phyloP scores from a whole-genome alignment of 2,797 vertebrate genomes.

The Gorsachius magnificus region DNA sequence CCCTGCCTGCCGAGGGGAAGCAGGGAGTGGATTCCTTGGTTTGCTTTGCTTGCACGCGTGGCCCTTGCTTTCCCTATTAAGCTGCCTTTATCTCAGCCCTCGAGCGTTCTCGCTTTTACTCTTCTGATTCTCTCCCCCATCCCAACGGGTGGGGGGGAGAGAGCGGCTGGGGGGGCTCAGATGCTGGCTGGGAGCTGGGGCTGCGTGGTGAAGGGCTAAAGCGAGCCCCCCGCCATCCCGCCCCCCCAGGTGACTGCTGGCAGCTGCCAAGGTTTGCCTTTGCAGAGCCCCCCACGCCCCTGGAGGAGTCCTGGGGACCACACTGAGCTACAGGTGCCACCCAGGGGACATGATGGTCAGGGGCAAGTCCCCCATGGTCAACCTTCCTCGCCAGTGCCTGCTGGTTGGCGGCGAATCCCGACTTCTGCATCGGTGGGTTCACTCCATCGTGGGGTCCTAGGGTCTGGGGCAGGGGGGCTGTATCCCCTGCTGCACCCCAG shows the following conservation, averaged over 20 bases:
- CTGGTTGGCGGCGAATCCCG: too few species aligned
- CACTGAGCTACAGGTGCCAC: background rate
- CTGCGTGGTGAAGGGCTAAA: background rate
- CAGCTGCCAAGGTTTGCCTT: background rate
- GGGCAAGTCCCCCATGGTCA: accelerated
- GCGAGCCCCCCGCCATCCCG: accelerated
- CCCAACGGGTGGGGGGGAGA: too few species aligned
- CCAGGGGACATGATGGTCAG: background rate
- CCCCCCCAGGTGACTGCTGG: background rate
- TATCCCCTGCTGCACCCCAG: background rate
- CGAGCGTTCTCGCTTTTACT: too few species aligned
- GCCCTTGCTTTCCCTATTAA: too few species aligned
- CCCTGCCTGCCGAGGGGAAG: too few species aligned
- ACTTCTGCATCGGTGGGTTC: slow-evolving; percentile 17
- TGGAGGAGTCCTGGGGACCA: accelerated
- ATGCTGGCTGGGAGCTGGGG: too few species aligned
- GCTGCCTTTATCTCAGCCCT: too few species aligned
- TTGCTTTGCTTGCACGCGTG: too few species aligned
- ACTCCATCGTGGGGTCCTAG: accelerated
- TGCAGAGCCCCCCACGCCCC: accelerated
- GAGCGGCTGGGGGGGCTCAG: too few species aligned
- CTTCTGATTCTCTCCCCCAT: too few species aligned
- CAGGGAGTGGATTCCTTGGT: too few species aligned
- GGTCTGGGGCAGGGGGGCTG: accelerated
- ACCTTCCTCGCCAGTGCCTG: too few species aligned